These are phyloP conservation scores for Cyclina sinensis DNA, from an alignment of 1,140 invertebrate species.

Conservation along the genomic window DNA sequence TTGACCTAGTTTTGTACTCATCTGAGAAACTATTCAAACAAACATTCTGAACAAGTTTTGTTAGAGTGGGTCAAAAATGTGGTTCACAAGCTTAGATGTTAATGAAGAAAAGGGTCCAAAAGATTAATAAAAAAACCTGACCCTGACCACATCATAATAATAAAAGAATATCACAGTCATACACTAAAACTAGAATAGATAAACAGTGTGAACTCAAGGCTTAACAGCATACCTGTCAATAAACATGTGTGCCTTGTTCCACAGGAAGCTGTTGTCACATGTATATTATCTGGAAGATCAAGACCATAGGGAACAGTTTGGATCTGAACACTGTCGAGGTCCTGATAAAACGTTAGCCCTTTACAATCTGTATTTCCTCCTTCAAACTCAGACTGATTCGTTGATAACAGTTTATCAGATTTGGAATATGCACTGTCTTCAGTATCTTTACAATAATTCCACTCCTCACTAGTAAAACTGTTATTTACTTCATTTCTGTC, in stretches of 20 bases:
- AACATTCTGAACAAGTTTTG: too few relatives aligned
- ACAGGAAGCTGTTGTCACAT: slow-evolving; percentile 75
- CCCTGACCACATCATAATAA: too few relatives aligned
- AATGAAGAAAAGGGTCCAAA: too few relatives aligned
- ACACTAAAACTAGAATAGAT: too few relatives aligned
- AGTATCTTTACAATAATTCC: neutral
- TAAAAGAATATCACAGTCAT: too few relatives aligned
- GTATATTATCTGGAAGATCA: slow-evolving; percentile 68
- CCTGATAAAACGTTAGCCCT: slow-evolving; percentile 49
- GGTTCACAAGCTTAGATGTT: too few relatives aligned
- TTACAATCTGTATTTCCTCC: neutral
- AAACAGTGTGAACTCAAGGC: too few relatives aligned
- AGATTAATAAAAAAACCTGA: too few relatives aligned
- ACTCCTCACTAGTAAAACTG: neutral
- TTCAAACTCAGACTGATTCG: neutral
- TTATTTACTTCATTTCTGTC: neutral
- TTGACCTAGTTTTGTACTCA: too few relatives aligned
- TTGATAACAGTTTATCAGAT: neutral
- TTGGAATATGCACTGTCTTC: neutral
- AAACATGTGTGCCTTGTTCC: slow-evolving; percentile 83
- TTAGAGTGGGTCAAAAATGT: too few relatives aligned
- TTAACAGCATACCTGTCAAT: slow-evolving; percentile 81
- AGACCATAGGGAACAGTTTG: slow-evolving; percentile 72
- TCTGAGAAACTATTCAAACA: too few relatives aligned
- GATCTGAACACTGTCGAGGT: slow-evolving; percentile 69